Evolutionary conservation across 2,888 invertebrate species (phyloP), one percentile per base, ranked within the genome.

Genomic region (Drosophila kambysellisi): DNA sequence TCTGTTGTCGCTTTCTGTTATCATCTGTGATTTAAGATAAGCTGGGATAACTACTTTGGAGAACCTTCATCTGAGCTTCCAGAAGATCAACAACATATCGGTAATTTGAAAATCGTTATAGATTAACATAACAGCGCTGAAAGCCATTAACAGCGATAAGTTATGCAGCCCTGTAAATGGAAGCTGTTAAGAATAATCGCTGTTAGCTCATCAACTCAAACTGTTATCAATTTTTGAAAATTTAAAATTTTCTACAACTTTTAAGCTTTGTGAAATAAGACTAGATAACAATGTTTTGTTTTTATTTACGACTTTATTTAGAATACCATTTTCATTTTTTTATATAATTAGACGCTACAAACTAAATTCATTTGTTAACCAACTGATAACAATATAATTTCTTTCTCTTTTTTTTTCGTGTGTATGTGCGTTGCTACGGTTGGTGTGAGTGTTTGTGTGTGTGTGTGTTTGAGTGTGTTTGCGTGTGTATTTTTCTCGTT

Each of bases 341-440:
- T 59, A 63, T 76, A 70, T 74, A 70, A 71, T 85, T 85, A 89
- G 72, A 76, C 74, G 74, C 89, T 89, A 89, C 77, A 72, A 83
- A 77, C 90, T 89, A 89, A 81, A 81, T 82, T 85, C 80, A 84
- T 87, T 86, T 89, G 89, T 85, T 85, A 83, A 86, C 83, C 76
- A 84, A 83, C 77, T 76, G 85, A 87, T 89, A 85, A 85, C 85
- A 85, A 83, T 79, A 81, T 81, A 72, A 32, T 57, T 57, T 57
- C 15, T 56, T 35, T n/a, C 6, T 68, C 65, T 60, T 64, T 67
- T 25, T 70, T 78, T 41, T 65, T 80, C 50, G 60, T 80, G 70
- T 83, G 57, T 61, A 46, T 74, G 82, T 82, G 87, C 68, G 73
- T 73, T 74, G 60, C 73, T 82, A 83, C 82, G 48, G 39, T 60